Percentiles rank a stretch among this genome's conserved stretches.
Conservation (phyloP, 1,140 invertebrate species). For the Macrocentrus cingulum region DNA sequence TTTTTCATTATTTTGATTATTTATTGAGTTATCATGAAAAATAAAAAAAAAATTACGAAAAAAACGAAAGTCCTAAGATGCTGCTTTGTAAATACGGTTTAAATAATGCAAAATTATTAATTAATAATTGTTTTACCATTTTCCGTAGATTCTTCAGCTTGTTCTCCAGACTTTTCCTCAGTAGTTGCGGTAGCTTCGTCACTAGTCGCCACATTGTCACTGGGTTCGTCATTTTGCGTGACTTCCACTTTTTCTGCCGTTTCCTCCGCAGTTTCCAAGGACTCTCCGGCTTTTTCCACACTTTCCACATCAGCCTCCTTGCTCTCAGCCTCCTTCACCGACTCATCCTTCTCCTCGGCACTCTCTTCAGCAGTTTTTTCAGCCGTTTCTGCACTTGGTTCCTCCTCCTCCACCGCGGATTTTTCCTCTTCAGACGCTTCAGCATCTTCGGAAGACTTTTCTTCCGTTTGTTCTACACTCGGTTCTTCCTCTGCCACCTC, state of each 20-base stretch:
- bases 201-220: too few relatives aligned
- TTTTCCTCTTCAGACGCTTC: background rate
- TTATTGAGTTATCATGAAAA: too few relatives aligned
- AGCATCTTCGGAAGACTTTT: background rate
- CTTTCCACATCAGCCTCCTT: conserved; percentile 36
- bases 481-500: conserved; percentile 21
- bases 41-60: too few relatives aligned
- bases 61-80: too few relatives aligned
- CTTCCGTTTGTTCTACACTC: conserved; percentile 1
- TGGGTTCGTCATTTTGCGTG: too few relatives aligned
- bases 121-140: too few relatives aligned
- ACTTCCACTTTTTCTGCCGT: too few relatives aligned
- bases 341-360: background rate
- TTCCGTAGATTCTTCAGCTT: background rate
- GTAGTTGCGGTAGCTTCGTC: conserved; percentile 27
- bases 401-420: background rate
- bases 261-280: too few relatives aligned
- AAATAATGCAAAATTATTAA: too few relatives aligned
- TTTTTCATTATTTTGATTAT: too few relatives aligned
- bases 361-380: too few relatives aligned
- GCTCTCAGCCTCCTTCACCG: background rate
- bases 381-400: background rate
- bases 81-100: too few relatives aligned
- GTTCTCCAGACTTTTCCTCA: conserved; percentile 21
- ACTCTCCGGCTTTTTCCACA: conserved; percentile 45